phyloP scores from a whole-genome alignment of 2,888 invertebrate genomes.

The Drosophila engyochracea region DNA sequence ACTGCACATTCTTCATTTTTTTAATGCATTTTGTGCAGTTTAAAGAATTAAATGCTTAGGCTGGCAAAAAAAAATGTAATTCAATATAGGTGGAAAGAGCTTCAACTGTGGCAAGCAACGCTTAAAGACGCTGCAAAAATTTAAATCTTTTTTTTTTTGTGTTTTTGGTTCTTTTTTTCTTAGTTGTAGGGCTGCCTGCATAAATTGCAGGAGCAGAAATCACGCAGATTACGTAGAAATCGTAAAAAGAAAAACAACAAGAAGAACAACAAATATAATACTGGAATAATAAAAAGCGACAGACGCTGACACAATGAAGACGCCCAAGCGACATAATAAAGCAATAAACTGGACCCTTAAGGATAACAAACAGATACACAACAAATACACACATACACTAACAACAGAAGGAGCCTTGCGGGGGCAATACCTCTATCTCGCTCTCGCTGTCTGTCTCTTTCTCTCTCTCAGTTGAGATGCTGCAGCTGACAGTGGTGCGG shows the following conservation, averaged over 20 bases:
- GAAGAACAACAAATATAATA: constrained; percentile 15
- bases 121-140: constrained; percentile 34
- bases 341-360: constrained; percentile 71
- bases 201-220: constrained; percentile 65
- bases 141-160: neutral
- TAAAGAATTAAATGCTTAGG: constrained; percentile 41
- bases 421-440: neutral
- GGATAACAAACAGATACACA: constrained; percentile 72
- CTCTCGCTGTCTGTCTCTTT: neutral
- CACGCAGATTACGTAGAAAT: constrained; percentile 53
- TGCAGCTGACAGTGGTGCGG: constrained; percentile 33
- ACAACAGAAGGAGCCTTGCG: neutral
- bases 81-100: constrained; percentile 58
- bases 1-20: neutral
- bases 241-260: constrained; percentile 25
- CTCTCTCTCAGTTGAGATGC: constrained; percentile 30
- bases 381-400: constrained; percentile 49
- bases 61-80: constrained; percentile 63
- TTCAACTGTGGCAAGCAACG: constrained; percentile 28
- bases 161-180: neutral
- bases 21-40: constrained; percentile 44
- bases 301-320: constrained; percentile 62
- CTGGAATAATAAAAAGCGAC: constrained; percentile 27
- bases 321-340: constrained; percentile 74
- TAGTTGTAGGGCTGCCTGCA: constrained; percentile 52